Base-by-base conservation (phyloP, 2,888 invertebrate species). In the Dryobotodes eremita region DNA sequence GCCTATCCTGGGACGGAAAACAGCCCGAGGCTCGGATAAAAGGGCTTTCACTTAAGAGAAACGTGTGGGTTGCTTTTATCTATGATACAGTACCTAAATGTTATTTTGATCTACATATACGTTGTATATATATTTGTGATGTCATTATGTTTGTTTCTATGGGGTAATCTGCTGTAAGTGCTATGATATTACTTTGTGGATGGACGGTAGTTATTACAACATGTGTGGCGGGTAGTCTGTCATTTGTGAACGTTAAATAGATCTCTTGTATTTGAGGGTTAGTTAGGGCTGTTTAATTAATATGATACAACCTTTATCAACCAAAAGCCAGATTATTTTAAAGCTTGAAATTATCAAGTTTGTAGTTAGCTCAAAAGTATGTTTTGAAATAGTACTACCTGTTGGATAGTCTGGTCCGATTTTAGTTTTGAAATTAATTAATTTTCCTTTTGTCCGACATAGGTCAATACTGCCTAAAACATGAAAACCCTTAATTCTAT, bases 11-110 rank as follows among this genome's bases (percentile, higher is more conserved):
- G 85, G 82, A 81, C 89, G 89, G 90, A 91, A 92, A 92, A 93
- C 90, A 90, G 91, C 93, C 91, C 76, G 76, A 87, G 91, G 89
- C 81, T 72, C 77, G 87, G 91, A 89, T 91, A 90, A 92, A 93
- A 92, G 91, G 91, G 83, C 83, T 85, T 89, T 89, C 85, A 88
- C 90, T 90, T 90, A 89, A 66, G 57, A 76, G 84, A 81, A 88
- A 90, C 85, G 90, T 91, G 89, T 90, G 87, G 91, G 90, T 71
- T 80, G 77, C 90, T 90, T 89, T 89, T 83, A 90, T 84, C 85
- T 82, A 82, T 80, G 75, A n/a, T 64, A 69, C 59, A 66, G 83
- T 31, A n/a, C 57, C n/a, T 82, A 79, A 90, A 92, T 90, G 87
- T 90, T 90, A 89, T 90, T 90, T 87, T 85, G 71, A 65, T 85